Percentiles rank a stretch among this genome's conserved stretches.
phyloP scores from a whole-genome alignment of 2,888 invertebrate genomes.

The Physocephala rufipes region DNA sequence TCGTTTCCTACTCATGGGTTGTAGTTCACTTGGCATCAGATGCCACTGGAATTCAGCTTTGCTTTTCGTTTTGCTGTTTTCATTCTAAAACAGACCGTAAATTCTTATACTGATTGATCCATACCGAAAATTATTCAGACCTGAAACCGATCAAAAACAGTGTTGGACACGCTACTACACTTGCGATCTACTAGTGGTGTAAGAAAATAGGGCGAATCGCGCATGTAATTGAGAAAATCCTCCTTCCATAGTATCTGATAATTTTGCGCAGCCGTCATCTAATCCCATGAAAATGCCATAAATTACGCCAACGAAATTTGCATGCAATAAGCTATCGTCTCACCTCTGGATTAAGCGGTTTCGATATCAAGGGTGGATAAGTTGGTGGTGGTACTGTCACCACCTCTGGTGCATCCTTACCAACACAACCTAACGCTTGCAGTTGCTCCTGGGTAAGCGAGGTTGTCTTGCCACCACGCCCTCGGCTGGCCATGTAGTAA shows the following conservation, averaged over 20 bases:
- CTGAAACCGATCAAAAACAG: constrained; percentile 52
- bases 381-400: constrained; percentile 70
- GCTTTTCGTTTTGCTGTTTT: constrained; percentile 54
- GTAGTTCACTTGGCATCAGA: constrained; percentile 72
- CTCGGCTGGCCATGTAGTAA: constrained; percentile 59
- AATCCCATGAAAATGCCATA: neutral
- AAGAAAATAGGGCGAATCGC: constrained; percentile 70
- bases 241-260: constrained; percentile 78
- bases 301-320: too few relatives aligned
- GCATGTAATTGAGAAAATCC: constrained; percentile 76
- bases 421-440: constrained; percentile 61
- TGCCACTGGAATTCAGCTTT: constrained; percentile 67
- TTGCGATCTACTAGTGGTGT: constrained; percentile 47
- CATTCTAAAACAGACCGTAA: constrained; percentile 48
- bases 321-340: neutral
- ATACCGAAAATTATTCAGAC: constrained; percentile 42
- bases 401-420: constrained; percentile 68
- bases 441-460: constrained; percentile 64
- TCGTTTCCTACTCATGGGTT: constrained; percentile 53
- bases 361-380: constrained; percentile 71
- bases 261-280: constrained; percentile 71
- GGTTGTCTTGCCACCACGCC: constrained; percentile 59
- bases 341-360: constrained; percentile 68
- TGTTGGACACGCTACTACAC: constrained; percentile 40
- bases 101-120: neutral